Evolutionary conservation across 2,113 vertebrate genomes (phyloP).

Genomic region (Eonycteris spelaea): DNA sequence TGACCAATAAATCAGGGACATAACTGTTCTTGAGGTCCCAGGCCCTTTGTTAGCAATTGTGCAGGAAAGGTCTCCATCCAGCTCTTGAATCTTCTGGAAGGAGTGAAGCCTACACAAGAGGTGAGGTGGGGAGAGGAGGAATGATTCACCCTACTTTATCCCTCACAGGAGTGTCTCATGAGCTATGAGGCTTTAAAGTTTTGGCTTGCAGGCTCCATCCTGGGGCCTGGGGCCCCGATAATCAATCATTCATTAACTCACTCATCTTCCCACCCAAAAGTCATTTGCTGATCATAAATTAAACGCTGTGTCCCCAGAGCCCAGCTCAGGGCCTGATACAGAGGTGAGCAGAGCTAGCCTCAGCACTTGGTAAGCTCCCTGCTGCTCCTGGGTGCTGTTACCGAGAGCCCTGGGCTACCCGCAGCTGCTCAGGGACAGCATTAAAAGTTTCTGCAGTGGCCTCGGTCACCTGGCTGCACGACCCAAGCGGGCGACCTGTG

Average conservation of each 20-base stretch:
- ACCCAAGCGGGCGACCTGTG: accelerated
- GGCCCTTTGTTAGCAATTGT: not conserved
- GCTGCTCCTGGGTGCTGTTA: not conserved
- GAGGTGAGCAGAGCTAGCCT: not conserved
- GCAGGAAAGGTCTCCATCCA: not conserved
- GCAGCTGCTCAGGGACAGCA: not conserved
- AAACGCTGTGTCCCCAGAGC: not conserved
- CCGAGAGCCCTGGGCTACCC: not conserved
- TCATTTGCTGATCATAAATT: not conserved
- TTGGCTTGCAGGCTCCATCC: not conserved
- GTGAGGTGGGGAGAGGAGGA: not conserved
- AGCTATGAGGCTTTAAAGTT: not conserved
- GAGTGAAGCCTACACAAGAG: not conserved
- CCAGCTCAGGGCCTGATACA: not conserved
- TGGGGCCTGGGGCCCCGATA: too few relatives aligned
- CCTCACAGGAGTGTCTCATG: not conserved
- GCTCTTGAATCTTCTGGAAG: not conserved
- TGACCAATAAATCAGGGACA: not conserved
- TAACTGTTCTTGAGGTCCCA: not conserved
- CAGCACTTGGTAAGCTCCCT: not conserved
- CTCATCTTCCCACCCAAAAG: not conserved
- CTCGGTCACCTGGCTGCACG: not conserved
- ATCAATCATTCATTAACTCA: not conserved
- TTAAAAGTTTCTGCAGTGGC: not conserved
- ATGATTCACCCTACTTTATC: not conserved